Percentiles rank a stretch among this genome's conserved stretches.
Conservation (phyloP, 2,113 vertebrate species). For the Chloropsis hardwickii region DNA sequence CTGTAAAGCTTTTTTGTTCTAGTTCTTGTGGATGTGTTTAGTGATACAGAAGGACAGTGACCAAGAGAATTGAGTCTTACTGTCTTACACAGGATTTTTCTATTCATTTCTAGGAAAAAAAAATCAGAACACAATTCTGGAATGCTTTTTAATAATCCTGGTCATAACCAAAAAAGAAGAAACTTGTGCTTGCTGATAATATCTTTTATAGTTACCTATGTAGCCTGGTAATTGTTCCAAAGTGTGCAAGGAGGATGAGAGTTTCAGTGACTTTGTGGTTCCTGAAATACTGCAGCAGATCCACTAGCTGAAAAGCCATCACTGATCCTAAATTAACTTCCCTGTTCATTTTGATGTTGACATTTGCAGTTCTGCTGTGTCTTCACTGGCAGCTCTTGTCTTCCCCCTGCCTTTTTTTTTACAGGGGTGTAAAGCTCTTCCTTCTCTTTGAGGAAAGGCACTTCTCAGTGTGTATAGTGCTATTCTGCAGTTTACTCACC, state of each 20-base stretch:
- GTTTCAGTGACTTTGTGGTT: not conserved
- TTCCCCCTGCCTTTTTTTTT: constrained; percentile 14
- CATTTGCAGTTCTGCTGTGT: not conserved
- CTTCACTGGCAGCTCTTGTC: not conserved
- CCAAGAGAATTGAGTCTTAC: not conserved
- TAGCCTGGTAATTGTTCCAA: not conserved
- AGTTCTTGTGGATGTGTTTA: not conserved
- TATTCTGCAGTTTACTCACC: not conserved
- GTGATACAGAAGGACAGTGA: not conserved
- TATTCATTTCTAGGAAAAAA: not conserved
- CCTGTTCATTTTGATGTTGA: not conserved
- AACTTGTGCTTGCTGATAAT: not conserved
- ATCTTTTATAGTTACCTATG: not conserved
- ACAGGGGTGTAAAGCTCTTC: not conserved
- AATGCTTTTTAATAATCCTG: not conserved
- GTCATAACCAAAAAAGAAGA: not conserved
- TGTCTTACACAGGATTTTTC: not conserved
- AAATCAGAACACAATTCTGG: not conserved
- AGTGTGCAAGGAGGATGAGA: not conserved
- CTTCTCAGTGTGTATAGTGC: not conserved
- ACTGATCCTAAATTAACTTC: not conserved
- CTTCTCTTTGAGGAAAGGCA: not conserved
- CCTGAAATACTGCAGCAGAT: not conserved
- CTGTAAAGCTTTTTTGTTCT: not conserved
- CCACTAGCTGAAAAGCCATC: not conserved